phyloP scores from a whole-genome alignment of 2,888 invertebrate genomes.

The Heliconius cydno region DNA sequence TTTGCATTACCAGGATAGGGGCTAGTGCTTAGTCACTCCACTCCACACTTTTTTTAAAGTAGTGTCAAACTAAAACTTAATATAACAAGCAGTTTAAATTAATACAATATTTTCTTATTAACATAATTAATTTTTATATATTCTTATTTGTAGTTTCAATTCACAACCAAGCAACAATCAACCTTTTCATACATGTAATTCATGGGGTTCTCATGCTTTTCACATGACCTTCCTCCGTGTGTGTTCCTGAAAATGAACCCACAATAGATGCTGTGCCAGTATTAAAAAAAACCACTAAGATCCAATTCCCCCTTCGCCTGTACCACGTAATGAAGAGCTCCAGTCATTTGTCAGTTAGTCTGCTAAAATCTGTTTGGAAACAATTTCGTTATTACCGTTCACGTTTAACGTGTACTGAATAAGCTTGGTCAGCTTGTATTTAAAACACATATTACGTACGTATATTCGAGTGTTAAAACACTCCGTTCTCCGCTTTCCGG shows the following conservation, averaged over 20 bases:
- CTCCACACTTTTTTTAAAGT: no score
- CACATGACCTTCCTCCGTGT: no score
- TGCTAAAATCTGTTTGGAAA: conserved; percentile 51
- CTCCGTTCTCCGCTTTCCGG: neutral
- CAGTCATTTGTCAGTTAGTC: conserved; percentile 62
- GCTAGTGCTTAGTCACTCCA: neutral
- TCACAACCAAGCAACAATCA: no score
- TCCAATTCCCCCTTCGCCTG: conserved; percentile 43
- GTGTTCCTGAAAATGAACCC: no score
- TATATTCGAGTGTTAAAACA: neutral
- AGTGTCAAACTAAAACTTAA: no score
- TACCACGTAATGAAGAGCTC: conserved; percentile 67
- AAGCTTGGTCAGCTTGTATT: neutral
- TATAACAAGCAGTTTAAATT: no score
- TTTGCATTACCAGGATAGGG: neutral
- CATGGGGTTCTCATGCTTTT: no score
- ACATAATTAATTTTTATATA: no score
- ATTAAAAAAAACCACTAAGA: neutral
- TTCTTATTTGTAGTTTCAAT: no score
- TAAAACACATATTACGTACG: neutral
- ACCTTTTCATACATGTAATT: no score
- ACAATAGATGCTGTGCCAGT: neutral
- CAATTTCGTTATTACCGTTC: conserved; percentile 52
- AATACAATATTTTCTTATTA: no score
- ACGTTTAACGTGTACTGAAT: conserved; percentile 6